A percentile compares a stretch with the other conserved stretches of the same genome.
Conservation (phyloP, 1,140 invertebrate species). For the Drosophila trapezifrons region DNA sequence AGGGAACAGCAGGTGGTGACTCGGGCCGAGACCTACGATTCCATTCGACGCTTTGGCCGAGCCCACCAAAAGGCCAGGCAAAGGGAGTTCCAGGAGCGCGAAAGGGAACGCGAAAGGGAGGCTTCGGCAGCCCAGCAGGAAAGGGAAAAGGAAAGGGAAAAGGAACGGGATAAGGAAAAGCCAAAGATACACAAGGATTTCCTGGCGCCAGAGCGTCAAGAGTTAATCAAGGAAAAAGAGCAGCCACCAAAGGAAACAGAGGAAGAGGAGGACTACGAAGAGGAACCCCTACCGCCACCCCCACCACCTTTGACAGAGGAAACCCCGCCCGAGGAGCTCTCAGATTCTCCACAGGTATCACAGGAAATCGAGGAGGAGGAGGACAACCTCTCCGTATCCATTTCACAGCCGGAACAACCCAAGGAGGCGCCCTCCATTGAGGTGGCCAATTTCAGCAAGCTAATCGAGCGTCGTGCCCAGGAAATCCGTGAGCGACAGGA, state of each 20-base stretch:
- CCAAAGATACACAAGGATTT: conserved; percentile 43
- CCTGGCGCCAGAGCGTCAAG: conserved; percentile 15
- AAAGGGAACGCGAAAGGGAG: conserved; percentile 47
- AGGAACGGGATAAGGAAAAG: conserved; percentile 20
- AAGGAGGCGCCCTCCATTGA: conserved; percentile 72
- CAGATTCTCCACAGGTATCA: conserved; percentile 6
- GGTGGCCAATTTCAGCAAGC: conserved; percentile 74
- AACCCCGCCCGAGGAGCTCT: conserved; percentile 1
- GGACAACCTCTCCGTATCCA: conserved; percentile 32
- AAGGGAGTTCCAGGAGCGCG: conserved; percentile 62
- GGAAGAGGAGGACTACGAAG: conserved; percentile 20
- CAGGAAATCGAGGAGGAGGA: conserved; percentile 16
- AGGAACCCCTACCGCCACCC: conserved; percentile 60
- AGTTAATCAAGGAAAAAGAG: conserved; percentile 24
- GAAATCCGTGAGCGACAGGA: conserved; percentile 58
- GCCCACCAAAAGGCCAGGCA: conserved; percentile 77
- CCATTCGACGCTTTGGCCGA: conserved; percentile 77
- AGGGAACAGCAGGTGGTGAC: conserved; percentile 56
- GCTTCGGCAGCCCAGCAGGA: conserved; percentile 36
- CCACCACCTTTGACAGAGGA: conserved; percentile 54
- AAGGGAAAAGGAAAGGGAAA: conserved; percentile 36
- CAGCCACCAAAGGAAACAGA: not conserved
- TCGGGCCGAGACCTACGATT: conserved; percentile 77
- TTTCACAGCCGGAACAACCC: conserved; percentile 56
- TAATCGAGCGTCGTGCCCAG: conserved; percentile 77